Evolutionary conservation across 2,797 vertebrate species (phyloP).

Genomic region (Sylvilagus floridanus): DNA sequence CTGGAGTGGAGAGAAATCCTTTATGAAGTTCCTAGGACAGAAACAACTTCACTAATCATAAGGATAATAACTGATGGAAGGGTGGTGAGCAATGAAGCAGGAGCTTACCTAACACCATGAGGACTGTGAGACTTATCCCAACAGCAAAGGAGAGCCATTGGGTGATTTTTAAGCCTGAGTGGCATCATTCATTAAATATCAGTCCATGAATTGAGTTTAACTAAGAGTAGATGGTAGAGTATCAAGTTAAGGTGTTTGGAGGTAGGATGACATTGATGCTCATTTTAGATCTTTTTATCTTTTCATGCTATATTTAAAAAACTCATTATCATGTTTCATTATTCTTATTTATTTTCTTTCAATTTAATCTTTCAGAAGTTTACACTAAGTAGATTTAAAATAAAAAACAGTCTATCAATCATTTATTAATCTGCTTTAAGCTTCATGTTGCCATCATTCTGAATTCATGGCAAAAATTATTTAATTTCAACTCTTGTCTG

Average conservation of each 20-base stretch:
- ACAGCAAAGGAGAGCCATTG: not conserved
- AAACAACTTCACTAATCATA: not conserved
- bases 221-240: not conserved
- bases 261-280: not conserved
- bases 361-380: slow-evolving; percentile 31
- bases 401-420: not conserved
- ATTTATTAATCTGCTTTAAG: slow-evolving; percentile 49
- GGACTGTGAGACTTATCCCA: not conserved
- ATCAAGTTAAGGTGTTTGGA: not conserved
- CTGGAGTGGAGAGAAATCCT: not conserved
- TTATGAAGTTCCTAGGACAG: not conserved
- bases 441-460: not conserved
- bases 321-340: not conserved
- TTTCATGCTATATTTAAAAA: not conserved
- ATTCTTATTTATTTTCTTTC: slow-evolving; percentile 1
- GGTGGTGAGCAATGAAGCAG: not conserved
- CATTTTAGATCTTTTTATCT: not conserved
- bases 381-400: slow-evolving; percentile 3
- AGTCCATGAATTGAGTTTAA: not conserved
- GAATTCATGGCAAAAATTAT: slow-evolving; percentile 58
- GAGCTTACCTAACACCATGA: not conserved
- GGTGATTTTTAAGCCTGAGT: not conserved
- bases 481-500: slow-evolving; percentile 40
- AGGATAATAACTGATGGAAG: not conserved
- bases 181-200: not conserved